phyloP scores from a whole-genome alignment of 2,888 invertebrate genomes.

The Hemaris fuciformis region DNA sequence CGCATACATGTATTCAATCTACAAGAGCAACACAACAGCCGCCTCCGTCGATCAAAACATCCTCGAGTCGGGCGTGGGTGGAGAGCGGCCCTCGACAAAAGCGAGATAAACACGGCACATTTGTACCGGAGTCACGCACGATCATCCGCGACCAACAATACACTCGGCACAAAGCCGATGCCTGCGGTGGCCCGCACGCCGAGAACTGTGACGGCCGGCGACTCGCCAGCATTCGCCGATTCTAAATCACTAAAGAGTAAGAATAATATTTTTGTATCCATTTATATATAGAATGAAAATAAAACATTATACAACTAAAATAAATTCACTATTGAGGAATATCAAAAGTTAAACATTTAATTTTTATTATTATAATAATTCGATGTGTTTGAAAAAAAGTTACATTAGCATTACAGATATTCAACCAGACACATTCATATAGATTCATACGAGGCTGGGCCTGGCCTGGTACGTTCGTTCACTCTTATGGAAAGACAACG shows the following conservation, averaged over 20 bases:
- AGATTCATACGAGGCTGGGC: no score
- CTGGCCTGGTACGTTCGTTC: no score
- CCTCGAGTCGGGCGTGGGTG: constrained; percentile 33
- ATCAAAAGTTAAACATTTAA: no score
- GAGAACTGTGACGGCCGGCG: not conserved
- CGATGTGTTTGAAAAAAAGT: no score
- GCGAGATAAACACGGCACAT: constrained; percentile 54
- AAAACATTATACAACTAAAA: no score
- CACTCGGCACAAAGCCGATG: constrained; percentile 23
- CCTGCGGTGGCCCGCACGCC: not conserved
- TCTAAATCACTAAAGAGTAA: not conserved
- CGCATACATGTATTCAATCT: not conserved
- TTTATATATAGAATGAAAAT: not conserved
- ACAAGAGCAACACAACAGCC: not conserved
- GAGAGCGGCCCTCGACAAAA: constrained; percentile 49
- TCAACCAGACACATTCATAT: no score
- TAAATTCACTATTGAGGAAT: no score
- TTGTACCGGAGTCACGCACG: constrained; percentile 68
- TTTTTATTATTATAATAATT: no score
- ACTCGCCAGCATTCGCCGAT: not conserved
- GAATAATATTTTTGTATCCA: not conserved
- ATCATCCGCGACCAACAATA: constrained; percentile 69
- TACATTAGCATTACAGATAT: no score
- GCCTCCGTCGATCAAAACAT: constrained; percentile 59
- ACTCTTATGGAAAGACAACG: no score